Evolutionary conservation across 1,140 invertebrate species (phyloP).

Genomic region (Monomorium pharaonis): DNA sequence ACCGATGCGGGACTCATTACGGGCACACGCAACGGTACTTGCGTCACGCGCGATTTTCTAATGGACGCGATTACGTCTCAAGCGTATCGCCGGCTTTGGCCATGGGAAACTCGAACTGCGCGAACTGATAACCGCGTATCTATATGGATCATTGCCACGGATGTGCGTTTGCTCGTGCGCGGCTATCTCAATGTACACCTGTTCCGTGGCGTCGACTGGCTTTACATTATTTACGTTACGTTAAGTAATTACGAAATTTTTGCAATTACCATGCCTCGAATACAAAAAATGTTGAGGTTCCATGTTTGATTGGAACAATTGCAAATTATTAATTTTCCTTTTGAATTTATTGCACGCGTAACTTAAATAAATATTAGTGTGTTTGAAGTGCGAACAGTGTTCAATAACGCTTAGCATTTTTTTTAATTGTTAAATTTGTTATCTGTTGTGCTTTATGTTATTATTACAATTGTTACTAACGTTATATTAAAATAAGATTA

Average conservation of each 20-base stretch:
- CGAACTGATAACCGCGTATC: conserved; percentile 26
- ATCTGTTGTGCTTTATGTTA: background rate
- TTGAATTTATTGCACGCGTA: background rate
- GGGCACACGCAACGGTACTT: conserved; percentile 17
- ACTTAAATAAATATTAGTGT: background rate
- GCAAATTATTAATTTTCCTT: background rate
- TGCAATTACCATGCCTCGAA: background rate
- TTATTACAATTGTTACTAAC: background rate
- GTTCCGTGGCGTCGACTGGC: background rate
- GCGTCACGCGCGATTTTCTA: conserved; percentile 15
- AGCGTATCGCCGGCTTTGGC: background rate
- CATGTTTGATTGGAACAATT: background rate
- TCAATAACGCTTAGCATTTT: background rate
- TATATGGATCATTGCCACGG: conserved; percentile 10
- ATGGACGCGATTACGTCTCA: background rate
- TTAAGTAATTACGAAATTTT: background rate
- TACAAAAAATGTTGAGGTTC: background rate
- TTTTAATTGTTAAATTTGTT: background rate
- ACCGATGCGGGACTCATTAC: background rate
- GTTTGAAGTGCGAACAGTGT: background rate
- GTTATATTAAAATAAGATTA: background rate
- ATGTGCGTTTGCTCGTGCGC: background rate
- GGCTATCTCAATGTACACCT: conserved; percentile 9
- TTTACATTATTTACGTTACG: background rate
- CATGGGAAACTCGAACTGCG: conserved; percentile 3